Base-by-base conservation (phyloP, 2,113 vertebrate genomes). In the Sitta europaea region DNA sequence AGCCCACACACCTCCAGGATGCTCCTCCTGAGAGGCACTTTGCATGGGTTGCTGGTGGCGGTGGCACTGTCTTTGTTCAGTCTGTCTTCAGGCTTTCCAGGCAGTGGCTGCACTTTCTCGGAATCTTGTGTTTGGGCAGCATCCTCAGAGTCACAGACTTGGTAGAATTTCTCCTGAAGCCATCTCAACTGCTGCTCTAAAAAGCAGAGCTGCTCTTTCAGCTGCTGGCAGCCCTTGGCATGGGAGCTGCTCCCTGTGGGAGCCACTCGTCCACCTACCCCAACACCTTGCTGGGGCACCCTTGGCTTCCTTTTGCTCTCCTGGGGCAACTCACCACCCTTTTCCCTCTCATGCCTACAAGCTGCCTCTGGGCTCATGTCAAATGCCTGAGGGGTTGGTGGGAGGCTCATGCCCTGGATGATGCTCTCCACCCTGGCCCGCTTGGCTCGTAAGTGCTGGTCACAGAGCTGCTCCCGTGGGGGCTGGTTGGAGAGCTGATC, bases 401-500 rank as follows among this genome's bases (percentile, higher is more conserved):
- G 98, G 31, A 98, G 97, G 11, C 97, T 98, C 98, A 99, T 99
- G 51, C 99, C 98, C 92, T 95, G 98, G 91, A 99, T 97, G 55
- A 99, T 99, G 96, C 99, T 99, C 96, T 99, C 99, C 80, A 99
- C 99, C 71, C 99, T 97, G 79, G 99, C 99, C 47, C 98, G 97
- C 92, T 99, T 99, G 40, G 99, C 99, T 95, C 82, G 98, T 84
- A 98, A 81, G 57, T 99, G 98, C 71, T 99, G 98, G 6, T 97
- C 86, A 4, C 97, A 47, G 25, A 98, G 96, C 57, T 98, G 98
- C 28, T 98, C 98, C 17, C 68, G 96, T 84, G 98, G 95, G 70
- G 99, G 98, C 65, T 99, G 98, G 4, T 95, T 96, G 33, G 97
- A 54, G 27, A 98, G 97, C 57, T 98, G 98, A 35, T 98, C 97